Percentiles rank a stretch among this genome's conserved stretches.
phyloP scores from a whole-genome alignment of 35 echinoderm and acorn worm genomes.

The Apostichopus parvimensis region DNA sequence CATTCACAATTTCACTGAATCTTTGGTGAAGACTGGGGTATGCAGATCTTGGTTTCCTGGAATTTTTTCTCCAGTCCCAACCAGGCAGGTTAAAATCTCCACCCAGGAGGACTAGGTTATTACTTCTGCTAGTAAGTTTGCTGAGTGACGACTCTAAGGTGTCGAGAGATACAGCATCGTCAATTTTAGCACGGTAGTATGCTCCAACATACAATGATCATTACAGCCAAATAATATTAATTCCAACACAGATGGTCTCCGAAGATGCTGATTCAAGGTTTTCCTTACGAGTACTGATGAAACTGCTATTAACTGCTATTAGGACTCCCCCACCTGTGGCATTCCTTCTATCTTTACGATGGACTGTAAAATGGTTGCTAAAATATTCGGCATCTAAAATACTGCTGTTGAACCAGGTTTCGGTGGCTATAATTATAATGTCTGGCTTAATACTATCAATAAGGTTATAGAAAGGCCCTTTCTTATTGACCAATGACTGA shows the following conservation, averaged over 20 bases:
- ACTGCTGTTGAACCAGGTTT: slow-evolving; percentile 67
- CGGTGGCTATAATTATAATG: slow-evolving; percentile 66
- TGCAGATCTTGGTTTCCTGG: not conserved
- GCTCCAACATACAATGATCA: slow-evolving; percentile 20
- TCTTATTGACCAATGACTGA: slow-evolving; percentile 62
- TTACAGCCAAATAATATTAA: slow-evolving; percentile 53
- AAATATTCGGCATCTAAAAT: slow-evolving; percentile 63
- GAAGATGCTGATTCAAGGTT: too few species aligned
- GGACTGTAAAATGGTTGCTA: slow-evolving; percentile 54
- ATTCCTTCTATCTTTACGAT: slow-evolving; percentile 46
- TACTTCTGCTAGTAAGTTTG: too few species aligned
- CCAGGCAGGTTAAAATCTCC: not conserved
- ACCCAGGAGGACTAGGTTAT: not conserved
- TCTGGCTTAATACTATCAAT: slow-evolving; percentile 76
- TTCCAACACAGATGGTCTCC: not conserved
- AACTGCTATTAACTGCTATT: slow-evolving; percentile 61
- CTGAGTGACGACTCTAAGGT: slow-evolving; percentile 6
- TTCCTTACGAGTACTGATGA: too few species aligned
- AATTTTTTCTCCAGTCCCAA: too few species aligned
- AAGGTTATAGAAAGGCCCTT: slow-evolving; percentile 56
- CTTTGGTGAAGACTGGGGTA: slow-evolving; percentile 33
- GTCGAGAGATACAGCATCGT: slow-evolving; percentile 38
- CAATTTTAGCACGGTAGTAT: slow-evolving; percentile 51
- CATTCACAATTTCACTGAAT: slow-evolving; percentile 48
- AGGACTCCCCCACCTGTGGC: slow-evolving; percentile 55